Evolutionary conservation across 2,888 invertebrate genomes (phyloP), one percentile per base, ranked within the genome.

Genomic region (Caenorhabditis afra): DNA sequence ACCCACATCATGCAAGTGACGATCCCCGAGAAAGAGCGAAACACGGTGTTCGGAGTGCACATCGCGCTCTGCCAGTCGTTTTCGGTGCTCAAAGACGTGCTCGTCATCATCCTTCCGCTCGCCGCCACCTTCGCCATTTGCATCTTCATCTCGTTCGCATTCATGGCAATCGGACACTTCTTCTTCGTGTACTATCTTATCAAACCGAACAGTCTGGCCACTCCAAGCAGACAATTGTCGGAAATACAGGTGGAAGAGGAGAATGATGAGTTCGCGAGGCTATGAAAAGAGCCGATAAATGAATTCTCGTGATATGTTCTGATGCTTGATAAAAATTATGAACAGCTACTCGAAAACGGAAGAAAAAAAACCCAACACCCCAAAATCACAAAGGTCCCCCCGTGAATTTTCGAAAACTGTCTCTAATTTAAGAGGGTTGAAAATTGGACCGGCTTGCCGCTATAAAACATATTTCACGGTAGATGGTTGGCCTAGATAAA

Each of bases 1-100:
- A 88, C 86, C 3, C 88, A 88, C 58, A 84, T 88, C 8, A 88
- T 88, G 88, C 88, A 88, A 58, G 83, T 87, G 3, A 75, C 68
- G 0, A 81, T 88, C 7, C 73, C 81, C 0, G 88, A 87, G 57
- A 53, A 59, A 12, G 81, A 88, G 61, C 59, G 88, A 41, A 85
- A 86, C 55, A 88, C 87, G 0, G 88, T 88, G 0, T 88, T 88
- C 58, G 88, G 88, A 41, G 83, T 87, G 29, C 86, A 88, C 66
- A 88, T 84, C 45, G 86, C 88, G 3, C 77, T 88, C 16, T 88
- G 87, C 65, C 85, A 88, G 39, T 76, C 85, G 4, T 88, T 88
- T 55, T 85, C 84, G 8, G 82, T 87, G 18, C 55, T 81, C 22
- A 85, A 85, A 47, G 81, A 81, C 39, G 14, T 81, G 39, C 50